These are phyloP conservation scores for Myotis findleyi DNA, from an alignment of 2,797 vertebrate genomes.

Conservation along the genomic window DNA sequence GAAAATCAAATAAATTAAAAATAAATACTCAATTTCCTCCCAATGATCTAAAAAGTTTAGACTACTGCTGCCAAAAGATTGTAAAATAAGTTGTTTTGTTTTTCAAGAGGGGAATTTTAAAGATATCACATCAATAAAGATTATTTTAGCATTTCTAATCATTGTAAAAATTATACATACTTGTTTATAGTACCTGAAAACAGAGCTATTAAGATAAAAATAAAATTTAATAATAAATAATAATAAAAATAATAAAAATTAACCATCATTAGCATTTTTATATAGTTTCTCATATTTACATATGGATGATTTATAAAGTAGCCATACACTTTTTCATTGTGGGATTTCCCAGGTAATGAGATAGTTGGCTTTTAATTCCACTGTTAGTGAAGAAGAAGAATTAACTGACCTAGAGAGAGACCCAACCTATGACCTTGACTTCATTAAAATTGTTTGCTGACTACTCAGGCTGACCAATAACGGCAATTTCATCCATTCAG, in stretches of 20 bases:
- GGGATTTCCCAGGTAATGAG: background rate
- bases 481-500: slow-evolving; percentile 52
- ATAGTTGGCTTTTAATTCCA: background rate
- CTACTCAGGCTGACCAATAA: slow-evolving; percentile 48
- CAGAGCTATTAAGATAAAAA: background rate
- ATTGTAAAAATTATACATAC: background rate
- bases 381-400: slow-evolving; percentile 9
- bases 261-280: slow-evolving; percentile 23
- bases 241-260: slow-evolving; percentile 27
- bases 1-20: slow-evolving; percentile 43
- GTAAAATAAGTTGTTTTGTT: background rate
- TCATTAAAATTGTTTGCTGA: slow-evolving; percentile 60
- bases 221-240: slow-evolving; percentile 3
- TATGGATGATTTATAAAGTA: background rate
- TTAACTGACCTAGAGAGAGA: slow-evolving; percentile 25
- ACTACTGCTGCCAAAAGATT: background rate
- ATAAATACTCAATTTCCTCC: background rate
- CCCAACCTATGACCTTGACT: slow-evolving; percentile 49
- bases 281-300: background rate
- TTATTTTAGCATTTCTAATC: background rate
- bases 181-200: slow-evolving; percentile 41
- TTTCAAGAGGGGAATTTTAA: background rate
- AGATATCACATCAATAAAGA: background rate
- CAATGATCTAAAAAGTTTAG: background rate
- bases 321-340: background rate